Evolutionary conservation across 2,797 vertebrate genomes (phyloP).

Genomic region (Eptatretus atami): DNA sequence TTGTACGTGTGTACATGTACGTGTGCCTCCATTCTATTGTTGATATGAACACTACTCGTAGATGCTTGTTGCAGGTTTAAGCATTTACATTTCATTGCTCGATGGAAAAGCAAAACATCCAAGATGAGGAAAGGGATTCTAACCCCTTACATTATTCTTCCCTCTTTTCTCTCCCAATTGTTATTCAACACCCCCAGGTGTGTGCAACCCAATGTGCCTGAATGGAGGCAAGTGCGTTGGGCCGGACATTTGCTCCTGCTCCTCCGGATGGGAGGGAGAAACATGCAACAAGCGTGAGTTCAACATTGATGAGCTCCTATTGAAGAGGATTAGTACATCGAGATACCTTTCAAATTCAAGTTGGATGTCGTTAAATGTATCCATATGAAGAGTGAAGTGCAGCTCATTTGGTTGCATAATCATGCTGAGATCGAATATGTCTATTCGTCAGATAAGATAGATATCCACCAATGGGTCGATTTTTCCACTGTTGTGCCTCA

Average conservation of each 20-base stretch:
- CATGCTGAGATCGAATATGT: no score
- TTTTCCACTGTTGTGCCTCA: no score
- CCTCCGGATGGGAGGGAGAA: slow-evolving; percentile 47
- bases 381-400: no score
- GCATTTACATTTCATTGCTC: background rate
- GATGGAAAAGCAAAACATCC: slow-evolving; percentile 1
- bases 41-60: background rate
- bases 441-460: no score
- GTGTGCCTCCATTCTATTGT: slow-evolving; percentile 6
- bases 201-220: slow-evolving; percentile 56
- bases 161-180: slow-evolving; percentile 3
- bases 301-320: no score
- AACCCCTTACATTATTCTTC: background rate
- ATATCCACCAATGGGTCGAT: no score
- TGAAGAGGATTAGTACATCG: no score
- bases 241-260: slow-evolving; percentile 42
- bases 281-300: slow-evolving; percentile 38
- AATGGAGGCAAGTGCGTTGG: slow-evolving; percentile 53
- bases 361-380: no score
- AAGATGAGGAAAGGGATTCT: background rate
- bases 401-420: no score
- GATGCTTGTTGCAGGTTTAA: no score
- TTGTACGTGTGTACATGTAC: no score
- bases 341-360: no score
- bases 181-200: slow-evolving; percentile 21